These are phyloP conservation scores for Acestrorhynchus altus DNA, from an alignment of 2,797 vertebrate species.

Conservation along the genomic window DNA sequence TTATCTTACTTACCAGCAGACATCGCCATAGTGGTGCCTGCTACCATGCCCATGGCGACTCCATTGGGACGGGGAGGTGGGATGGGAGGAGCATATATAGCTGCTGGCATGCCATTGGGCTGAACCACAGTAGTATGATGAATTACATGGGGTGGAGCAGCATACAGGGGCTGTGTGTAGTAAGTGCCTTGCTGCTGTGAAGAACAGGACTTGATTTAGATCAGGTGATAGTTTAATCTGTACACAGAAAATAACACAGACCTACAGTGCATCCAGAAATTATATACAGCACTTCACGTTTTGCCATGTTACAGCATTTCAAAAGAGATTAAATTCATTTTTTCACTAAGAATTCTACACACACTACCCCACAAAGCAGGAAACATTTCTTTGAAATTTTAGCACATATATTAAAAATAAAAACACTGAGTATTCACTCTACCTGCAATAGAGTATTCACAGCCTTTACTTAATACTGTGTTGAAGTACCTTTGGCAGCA, in stretches of 20 bases:
- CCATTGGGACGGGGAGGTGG: constrained; percentile 84
- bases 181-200: constrained; percentile 92
- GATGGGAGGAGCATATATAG: constrained; percentile 91
- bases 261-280: no score
- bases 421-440: no score
- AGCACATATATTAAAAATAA: no score
- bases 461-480: no score
- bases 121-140: constrained; percentile 99
- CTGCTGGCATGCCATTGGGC: constrained; percentile 96
- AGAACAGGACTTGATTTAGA: constrained; percentile 64
- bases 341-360: no score
- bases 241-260: background rate
- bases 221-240: background rate
- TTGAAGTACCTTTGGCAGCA: no score
- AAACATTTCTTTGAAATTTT: no score
- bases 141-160: constrained; percentile 96
- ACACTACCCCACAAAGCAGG: no score
- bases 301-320: no score
- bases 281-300: no score
- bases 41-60: constrained; percentile 96
- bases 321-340: no score
- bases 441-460: no score
- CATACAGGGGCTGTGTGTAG: constrained; percentile 96
- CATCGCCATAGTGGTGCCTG: constrained; percentile 99
- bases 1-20: constrained; percentile 86